Percentiles rank a stretch among this genome's conserved stretches.
Conservation (phyloP, 2,113 vertebrate genomes). For the Onychorhynchus coronatus region DNA sequence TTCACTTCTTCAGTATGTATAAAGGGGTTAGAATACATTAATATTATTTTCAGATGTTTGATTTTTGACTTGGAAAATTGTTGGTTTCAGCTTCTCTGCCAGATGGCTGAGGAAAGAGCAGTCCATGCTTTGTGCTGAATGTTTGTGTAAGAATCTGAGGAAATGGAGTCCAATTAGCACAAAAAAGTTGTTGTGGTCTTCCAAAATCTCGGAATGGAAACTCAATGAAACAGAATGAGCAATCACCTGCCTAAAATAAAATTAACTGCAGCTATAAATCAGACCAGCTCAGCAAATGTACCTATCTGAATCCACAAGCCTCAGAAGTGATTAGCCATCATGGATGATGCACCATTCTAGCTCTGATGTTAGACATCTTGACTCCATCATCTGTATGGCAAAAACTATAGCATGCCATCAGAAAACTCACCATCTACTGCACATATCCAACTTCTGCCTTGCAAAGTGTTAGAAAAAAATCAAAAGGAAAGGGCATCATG, state of each 20-base stretch:
- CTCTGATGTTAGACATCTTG: neutral
- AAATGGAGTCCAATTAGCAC: slow-evolving; percentile 63
- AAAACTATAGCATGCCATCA: neutral
- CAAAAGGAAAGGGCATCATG: neutral
- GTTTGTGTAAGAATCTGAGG: slow-evolving; percentile 64
- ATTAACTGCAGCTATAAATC: neutral
- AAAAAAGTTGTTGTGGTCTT: slow-evolving; percentile 59
- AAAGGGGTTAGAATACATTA: slow-evolving; percentile 36
- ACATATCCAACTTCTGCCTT: neutral
- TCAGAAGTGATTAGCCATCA: neutral
- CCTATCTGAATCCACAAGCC: neutral
- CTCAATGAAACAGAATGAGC: neutral
- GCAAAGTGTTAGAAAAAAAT: neutral
- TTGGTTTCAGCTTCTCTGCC: slow-evolving; percentile 72
- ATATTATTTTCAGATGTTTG: slow-evolving; percentile 61
- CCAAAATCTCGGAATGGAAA: slow-evolving; percentile 5
- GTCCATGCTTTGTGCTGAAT: slow-evolving; percentile 64
- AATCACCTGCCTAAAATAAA: slow-evolving; percentile 2
- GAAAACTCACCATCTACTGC: neutral
- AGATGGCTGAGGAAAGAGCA: slow-evolving; percentile 75
- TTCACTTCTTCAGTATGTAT: neutral
- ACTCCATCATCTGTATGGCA: neutral
- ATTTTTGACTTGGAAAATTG: slow-evolving; percentile 72
- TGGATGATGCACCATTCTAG: neutral
- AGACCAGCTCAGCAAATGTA: neutral